A percentile compares a stretch with the other conserved stretches of the same genome.
phyloP scores from a whole-genome alignment of 2,797 vertebrate genomes.

The Epinephelus malabaricus region DNA sequence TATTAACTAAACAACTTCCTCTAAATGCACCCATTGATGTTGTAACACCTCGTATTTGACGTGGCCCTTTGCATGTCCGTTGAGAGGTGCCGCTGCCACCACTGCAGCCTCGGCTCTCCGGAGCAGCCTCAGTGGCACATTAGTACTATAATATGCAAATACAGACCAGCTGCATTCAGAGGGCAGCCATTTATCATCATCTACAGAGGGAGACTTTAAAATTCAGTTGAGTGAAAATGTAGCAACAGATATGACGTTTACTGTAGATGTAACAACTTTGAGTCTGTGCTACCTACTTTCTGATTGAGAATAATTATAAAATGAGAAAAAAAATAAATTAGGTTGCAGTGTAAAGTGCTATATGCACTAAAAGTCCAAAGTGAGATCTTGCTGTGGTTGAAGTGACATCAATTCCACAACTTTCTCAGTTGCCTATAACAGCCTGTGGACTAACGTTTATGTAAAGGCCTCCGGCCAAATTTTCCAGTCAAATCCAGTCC shows the following conservation, averaged over 20 bases:
- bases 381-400: too few relatives aligned
- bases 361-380: too few relatives aligned
- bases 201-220: slow-evolving; percentile 30
- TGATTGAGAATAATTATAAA: too few relatives aligned
- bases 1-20: slow-evolving; percentile 76
- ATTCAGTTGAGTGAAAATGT: slow-evolving; percentile 24
- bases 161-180: not conserved
- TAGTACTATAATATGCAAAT: slow-evolving; percentile 30
- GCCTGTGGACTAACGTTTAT: too few relatives aligned
- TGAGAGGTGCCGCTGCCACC: slow-evolving; percentile 8
- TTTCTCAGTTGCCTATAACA: too few relatives aligned
- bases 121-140: slow-evolving; percentile 15
- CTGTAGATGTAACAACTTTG: not conserved
- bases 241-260: not conserved
- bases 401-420: too few relatives aligned
- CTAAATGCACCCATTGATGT: slow-evolving; percentile 70
- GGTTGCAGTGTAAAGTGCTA: too few relatives aligned
- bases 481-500: too few relatives aligned
- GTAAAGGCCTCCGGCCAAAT: too few relatives aligned
- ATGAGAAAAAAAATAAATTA: too few relatives aligned
- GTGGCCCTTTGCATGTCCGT: slow-evolving; percentile 34
- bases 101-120: slow-evolving; percentile 10
- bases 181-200: not conserved
- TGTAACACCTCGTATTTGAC: slow-evolving; percentile 67
- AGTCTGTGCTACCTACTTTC: too few relatives aligned